phyloP scores from a whole-genome alignment of 1,140 invertebrate species.

The Pseudomyrmex concolor region DNA sequence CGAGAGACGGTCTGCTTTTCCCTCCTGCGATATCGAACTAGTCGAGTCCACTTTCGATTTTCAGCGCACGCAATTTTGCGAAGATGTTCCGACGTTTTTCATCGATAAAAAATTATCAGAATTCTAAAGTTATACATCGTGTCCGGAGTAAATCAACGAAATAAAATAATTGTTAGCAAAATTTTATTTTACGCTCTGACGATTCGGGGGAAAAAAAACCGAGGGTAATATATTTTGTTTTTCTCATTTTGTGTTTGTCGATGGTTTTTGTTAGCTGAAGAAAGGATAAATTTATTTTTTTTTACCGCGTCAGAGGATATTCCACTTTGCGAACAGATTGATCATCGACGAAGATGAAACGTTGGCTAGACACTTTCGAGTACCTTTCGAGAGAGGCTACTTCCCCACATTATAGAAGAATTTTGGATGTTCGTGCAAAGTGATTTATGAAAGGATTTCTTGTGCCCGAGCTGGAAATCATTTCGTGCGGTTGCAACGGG shows the following conservation, averaged over 20 bases:
- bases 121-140: too few relatives aligned
- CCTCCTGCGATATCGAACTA: slow-evolving; percentile 45
- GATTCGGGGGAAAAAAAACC: too few relatives aligned
- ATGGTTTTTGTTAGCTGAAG: background rate
- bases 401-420: slow-evolving; percentile 64
- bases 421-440: slow-evolving; percentile 64
- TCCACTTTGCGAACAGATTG: slow-evolving; percentile 33
- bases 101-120: too few relatives aligned
- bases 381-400: slow-evolving; percentile 22
- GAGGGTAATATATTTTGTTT: slow-evolving; percentile 8
- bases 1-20: slow-evolving; percentile 2
- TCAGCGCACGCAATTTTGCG: slow-evolving; percentile 33
- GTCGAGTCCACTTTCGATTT: slow-evolving; percentile 12
- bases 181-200: too few relatives aligned
- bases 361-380: slow-evolving; percentile 24
- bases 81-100: background rate
- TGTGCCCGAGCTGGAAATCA: slow-evolving; percentile 54
- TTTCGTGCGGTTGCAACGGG: slow-evolving; percentile 39
- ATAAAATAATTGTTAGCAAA: too few relatives aligned
- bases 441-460: slow-evolving; percentile 74
- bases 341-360: slow-evolving; percentile 34
- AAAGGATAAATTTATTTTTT: background rate
- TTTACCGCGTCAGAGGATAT: slow-evolving; percentile 1
- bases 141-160: too few relatives aligned
- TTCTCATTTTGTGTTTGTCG: slow-evolving; percentile 28